Conservation (phyloP, 2,113 vertebrate species). For the Austrofundulus limnaeus region DNA sequence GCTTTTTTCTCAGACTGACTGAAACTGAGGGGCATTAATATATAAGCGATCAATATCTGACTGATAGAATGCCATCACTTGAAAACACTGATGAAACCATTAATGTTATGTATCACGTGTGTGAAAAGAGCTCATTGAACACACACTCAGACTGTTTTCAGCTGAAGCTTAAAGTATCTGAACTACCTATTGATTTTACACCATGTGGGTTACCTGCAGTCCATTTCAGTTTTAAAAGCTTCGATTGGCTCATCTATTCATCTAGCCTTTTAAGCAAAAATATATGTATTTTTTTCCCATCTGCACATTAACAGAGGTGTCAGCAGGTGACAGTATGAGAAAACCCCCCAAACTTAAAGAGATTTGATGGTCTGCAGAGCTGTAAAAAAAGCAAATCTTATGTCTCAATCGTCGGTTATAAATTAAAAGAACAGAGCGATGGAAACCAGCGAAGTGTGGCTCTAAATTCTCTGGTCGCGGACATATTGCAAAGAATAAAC, state of each 20-base stretch:
- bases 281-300: not conserved
- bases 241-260: constrained; percentile 1
- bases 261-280: not conserved
- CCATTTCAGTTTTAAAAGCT: not conserved
- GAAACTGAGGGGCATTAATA: no score
- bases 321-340: constrained; percentile 19
- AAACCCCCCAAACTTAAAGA: constrained; percentile 27
- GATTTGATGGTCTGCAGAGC: constrained; percentile 13
- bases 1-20: not conserved
- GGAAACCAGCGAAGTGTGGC: constrained; percentile 21
- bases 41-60: no score
- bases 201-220: no score
- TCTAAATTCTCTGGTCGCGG: constrained; percentile 53
- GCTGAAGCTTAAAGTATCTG: not conserved
- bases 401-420: constrained; percentile 31
- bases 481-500: constrained; percentile 63
- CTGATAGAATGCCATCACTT: not conserved
- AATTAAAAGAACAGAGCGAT: constrained; percentile 49
- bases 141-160: not conserved
- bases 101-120: not conserved
- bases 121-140: not conserved
- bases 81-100: not conserved
- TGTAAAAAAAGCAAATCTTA: constrained; percentile 11
- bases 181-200: not conserved
- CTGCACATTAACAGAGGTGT: constrained; percentile 15